Evolutionary conservation across 2,888 invertebrate species (phyloP).

Genomic region (Pteria penguin): DNA sequence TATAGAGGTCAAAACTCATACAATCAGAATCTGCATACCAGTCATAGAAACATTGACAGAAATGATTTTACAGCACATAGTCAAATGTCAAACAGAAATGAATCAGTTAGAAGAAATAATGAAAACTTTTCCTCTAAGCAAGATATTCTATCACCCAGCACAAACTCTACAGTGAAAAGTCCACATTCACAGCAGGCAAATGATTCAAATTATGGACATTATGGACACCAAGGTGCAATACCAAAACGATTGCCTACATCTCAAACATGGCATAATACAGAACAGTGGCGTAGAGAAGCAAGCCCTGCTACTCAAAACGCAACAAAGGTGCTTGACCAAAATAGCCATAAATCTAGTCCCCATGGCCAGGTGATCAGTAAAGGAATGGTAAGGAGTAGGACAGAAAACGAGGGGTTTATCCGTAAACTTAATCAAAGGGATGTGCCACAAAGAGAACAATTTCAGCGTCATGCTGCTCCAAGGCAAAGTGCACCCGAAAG

Average conservation of each 20-base stretch:
- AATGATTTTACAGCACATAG: neutral
- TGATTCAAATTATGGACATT: conserved; percentile 39
- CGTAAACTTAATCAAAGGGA: conserved; percentile 10
- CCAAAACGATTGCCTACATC: conserved; percentile 58
- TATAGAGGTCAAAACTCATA: neutral
- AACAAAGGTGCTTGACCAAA: conserved; percentile 8
- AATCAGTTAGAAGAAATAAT: conserved; percentile 19
- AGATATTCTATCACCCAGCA: conserved; percentile 38
- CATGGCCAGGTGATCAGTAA: conserved; percentile 25
- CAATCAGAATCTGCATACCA: neutral
- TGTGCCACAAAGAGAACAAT: neutral
- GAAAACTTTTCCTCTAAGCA: conserved; percentile 23
- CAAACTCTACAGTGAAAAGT: conserved; percentile 22
- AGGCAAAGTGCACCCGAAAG: conserved; percentile 19
- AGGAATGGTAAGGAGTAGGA: conserved; percentile 31
- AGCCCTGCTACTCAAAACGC: conserved; percentile 28
- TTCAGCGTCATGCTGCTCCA: neutral
- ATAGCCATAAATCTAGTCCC: conserved; percentile 59
- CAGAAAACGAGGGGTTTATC: conserved; percentile 2
- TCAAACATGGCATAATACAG: conserved; percentile 51
- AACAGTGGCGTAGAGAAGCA: conserved; percentile 36
- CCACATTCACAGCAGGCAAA: conserved; percentile 32
- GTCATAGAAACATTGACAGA: neutral
- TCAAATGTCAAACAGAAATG: conserved; percentile 3
- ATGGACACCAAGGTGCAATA: conserved; percentile 50